Evolutionary conservation across 2,888 invertebrate species (phyloP), one percentile per base, ranked within the genome.

Genomic region (Germaria angustata): DNA sequence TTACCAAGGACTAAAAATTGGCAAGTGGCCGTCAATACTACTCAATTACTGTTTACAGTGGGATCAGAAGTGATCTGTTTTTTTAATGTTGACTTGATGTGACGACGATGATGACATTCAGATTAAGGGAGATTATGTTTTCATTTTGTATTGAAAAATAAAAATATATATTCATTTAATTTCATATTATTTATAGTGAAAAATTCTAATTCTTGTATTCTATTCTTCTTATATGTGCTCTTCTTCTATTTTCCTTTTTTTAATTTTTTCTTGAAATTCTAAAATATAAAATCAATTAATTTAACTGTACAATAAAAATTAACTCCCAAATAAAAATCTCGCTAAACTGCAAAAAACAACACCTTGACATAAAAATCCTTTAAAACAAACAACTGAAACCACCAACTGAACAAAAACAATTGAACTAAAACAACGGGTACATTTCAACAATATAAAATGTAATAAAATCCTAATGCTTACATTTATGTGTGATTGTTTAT

Each of bases 281-380:
- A 5, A 41, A 51, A 51, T 22, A 20, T 8, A 65, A 71, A 71
- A 32, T 28, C 13, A 65, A 72, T 61, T 41, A 51, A 53, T 34
- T 61, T 51, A n/a, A 69, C 34, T 61, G 61, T 44, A 61, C 39
- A 71, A 59, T 51, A 11, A 49, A 68, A 65, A 72, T 55, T 39
- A 81, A 77, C 32, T 72, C 39, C 15, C 15, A 73, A 77, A 46
- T 77, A n/a, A 63, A 73, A 63, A 49, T 61, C 73, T 46, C 7
- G 15, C 22, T 46, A 68, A 79, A 65, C 28, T 63, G 13, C 41
- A 28, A 46, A 51, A 80, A 65, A 79, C 49, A 79, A 75, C 59
- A 82, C 75, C 71, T 75, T 79, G 49, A 82, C 71, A 82, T 75
- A 36, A 68, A 66, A 59, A 68, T 68, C 20, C 66, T 73, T 32